These are phyloP conservation scores for Hirudo medicinalis DNA, from an alignment of 1,140 invertebrate species.

Conservation along the genomic window DNA sequence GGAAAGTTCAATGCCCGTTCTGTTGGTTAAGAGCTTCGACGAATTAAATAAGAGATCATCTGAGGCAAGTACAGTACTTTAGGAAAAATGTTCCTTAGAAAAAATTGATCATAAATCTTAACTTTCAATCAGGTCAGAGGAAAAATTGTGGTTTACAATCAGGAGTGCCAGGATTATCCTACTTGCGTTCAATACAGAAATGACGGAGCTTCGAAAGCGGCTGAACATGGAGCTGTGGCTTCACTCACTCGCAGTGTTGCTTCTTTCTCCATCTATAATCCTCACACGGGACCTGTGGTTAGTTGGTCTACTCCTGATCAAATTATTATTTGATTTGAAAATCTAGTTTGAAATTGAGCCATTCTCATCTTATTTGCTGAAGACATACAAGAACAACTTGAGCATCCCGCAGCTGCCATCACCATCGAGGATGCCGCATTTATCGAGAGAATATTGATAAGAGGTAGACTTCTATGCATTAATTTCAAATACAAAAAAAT, in stretches of 20 bases:
- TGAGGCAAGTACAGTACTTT: too few relatives aligned
- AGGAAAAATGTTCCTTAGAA: too few relatives aligned
- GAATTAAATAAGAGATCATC: too few relatives aligned
- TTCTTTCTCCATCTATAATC: conserved; percentile 49
- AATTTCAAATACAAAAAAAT: too few relatives aligned
- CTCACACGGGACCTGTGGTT: conserved; percentile 38
- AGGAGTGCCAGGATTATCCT: conserved; percentile 52
- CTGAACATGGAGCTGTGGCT: conserved; percentile 59
- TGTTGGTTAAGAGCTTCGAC: too few relatives aligned
- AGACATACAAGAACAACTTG: too few relatives aligned
- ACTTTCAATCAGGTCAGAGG: conserved; percentile 33
- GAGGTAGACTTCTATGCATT: too few relatives aligned
- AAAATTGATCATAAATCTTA: too few relatives aligned
- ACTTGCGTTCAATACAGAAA: conserved; percentile 49
- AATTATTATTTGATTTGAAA: neutral
- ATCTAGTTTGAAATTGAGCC: too few relatives aligned
- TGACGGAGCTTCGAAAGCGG: conserved; percentile 45
- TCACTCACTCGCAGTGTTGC: conserved; percentile 59
- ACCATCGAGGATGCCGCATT: conserved; percentile 65
- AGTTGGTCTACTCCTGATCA: conserved; percentile 22
- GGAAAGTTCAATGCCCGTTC: too few relatives aligned
- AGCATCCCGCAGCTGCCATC: conserved; percentile 66
- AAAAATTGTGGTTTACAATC: conserved; percentile 64
- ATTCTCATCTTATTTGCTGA: too few relatives aligned
- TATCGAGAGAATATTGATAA: conserved; percentile 18